These are phyloP conservation scores for Actinia tenebrosa DNA, from an alignment of 64 coral and sea anemone genomes.

Conservation along the genomic window DNA sequence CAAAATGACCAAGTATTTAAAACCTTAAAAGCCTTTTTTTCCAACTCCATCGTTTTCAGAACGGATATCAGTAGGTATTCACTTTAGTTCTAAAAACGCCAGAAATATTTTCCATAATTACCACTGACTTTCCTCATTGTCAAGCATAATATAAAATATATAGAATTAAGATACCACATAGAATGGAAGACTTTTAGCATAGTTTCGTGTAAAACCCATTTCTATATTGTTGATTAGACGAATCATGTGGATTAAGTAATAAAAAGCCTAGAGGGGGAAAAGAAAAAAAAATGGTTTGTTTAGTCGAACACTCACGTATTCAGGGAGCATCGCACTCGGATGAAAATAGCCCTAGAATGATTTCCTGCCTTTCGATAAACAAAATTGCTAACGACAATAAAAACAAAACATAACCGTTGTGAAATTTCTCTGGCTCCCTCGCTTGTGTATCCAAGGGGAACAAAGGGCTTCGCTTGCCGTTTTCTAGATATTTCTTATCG, in stretches of 20 bases:
- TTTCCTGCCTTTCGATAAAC: neutral
- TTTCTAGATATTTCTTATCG: neutral
- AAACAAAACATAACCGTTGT: neutral
- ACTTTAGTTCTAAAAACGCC: neutral
- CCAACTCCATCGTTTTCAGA: neutral
- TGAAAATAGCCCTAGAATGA: neutral
- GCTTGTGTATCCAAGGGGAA: neutral
- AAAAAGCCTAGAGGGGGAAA: neutral
- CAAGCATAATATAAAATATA: neutral
- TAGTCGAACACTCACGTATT: neutral
- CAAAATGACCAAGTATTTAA: neutral
- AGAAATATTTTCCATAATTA: neutral
- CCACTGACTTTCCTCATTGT: neutral
- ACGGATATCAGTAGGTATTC: neutral
- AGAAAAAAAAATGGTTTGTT: neutral
- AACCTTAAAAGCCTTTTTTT: neutral
- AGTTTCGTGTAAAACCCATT: neutral
- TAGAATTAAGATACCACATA: neutral
- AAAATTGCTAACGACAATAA: neutral
- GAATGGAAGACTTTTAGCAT: neutral
- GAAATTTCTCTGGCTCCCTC: neutral
- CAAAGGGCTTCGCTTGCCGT: neutral
- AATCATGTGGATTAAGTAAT: slow-evolving; percentile 8
- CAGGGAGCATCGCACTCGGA: neutral
- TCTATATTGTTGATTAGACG: neutral